Evolutionary conservation across 2,113 vertebrate species (phyloP).

Genomic region (Sinocyclocheilus maitianheensis): DNA sequence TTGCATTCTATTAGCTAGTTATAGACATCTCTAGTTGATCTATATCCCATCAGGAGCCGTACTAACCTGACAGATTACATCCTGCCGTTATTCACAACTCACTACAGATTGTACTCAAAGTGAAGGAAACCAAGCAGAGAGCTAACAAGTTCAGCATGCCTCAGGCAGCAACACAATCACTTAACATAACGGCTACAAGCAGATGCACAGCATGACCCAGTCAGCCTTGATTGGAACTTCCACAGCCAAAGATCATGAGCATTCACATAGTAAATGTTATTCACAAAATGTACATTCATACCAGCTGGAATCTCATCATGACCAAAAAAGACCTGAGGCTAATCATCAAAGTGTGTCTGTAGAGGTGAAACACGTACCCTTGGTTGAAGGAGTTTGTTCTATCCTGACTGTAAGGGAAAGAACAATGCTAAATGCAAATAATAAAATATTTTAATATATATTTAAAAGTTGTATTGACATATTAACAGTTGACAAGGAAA

Average conservation of each 20-base stretch:
- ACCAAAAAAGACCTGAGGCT: not conserved
- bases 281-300: not conserved
- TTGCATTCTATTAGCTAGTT: not conserved
- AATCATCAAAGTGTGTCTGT: conserved; percentile 9
- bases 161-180: conserved; percentile 20
- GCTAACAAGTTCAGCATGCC: not conserved
- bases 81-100: not conserved
- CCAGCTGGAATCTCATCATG: conserved; percentile 16
- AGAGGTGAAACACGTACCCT: not conserved
- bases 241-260: conserved; percentile 3
- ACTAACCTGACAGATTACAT: conserved; percentile 15
- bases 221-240: conserved; percentile 17
- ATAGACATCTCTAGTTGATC: not conserved
- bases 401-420: not conserved
- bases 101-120: conserved; percentile 20
- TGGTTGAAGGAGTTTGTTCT: not conserved
- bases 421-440: not conserved
- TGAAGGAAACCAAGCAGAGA: conserved; percentile 20
- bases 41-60: not conserved
- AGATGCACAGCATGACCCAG: conserved; percentile 28
- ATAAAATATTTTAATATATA: not conserved
- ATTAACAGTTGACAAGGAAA: not conserved
- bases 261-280: conserved; percentile 20
- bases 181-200: not conserved
- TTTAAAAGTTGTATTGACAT: not conserved